Evolutionary conservation across 2,888 invertebrate species (phyloP), one percentile per base, ranked within the genome.

Genomic region (Apodemia zela): DNA sequence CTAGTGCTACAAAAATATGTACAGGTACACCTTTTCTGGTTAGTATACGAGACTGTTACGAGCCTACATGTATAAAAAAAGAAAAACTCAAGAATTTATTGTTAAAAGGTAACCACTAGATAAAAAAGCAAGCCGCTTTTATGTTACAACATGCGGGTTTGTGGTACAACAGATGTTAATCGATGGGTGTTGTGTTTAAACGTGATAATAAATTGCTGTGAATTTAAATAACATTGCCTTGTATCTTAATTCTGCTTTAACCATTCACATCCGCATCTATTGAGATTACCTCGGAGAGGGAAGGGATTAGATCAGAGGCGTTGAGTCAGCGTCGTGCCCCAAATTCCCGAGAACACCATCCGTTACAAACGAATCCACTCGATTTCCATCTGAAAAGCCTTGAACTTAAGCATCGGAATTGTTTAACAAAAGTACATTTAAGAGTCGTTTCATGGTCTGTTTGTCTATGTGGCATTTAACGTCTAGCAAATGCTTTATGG

Each of bases 271-370:
- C 78, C 77, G 77, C 69, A 72, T 69, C 71, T 73, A 72, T 76
- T 71, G 74, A 79, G 80, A 83, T 81, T 81, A 79, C 79, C 77
- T 79, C 76, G 72, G 73, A 79, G 77, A 81, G 81, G 78, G 83
- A 88, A 86, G 85, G 88, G 86, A 87, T 84, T 87, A 84, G 84
- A 84, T 81, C 81, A 75, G 61, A 62, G 61, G 75, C 75, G 87
- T 87, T 89, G 90, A 91, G 82, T 90, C 89, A 90, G 85, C 87
- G 80, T 75, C 76, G 79, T 89, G 89, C 76, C 87, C 90, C 87
- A 90, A 89, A 91, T 91, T 85, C 89, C 89, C 79, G 69, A 77
- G 80, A 74, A 83, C 82, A 85, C 85, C 89, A 90, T 90, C 88
- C 78, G 77, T 73, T 79, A 68, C 71, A 69, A 69, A 67, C 51